Evolutionary conservation across 2,113 vertebrate species (phyloP).

Genomic region (Jacana jacana): DNA sequence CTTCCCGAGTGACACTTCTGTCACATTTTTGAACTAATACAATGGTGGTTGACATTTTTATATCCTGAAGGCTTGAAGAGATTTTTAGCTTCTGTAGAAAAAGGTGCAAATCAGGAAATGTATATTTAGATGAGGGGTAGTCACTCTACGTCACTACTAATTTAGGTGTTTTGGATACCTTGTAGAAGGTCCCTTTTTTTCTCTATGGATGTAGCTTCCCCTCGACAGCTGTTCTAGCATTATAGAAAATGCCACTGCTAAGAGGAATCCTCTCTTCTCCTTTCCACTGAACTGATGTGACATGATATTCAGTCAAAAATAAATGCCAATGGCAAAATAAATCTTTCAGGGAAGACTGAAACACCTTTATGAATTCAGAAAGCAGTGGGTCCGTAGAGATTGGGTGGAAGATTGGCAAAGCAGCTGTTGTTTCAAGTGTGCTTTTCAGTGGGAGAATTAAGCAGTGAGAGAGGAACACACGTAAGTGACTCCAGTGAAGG

Average conservation of each 20-base stretch:
- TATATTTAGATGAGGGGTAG: background rate
- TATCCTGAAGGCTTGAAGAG: slow-evolving; percentile 16
- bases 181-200: background rate
- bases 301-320: slow-evolving; percentile 10
- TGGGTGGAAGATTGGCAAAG: background rate
- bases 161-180: background rate
- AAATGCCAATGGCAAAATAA: slow-evolving; percentile 29
- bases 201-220: background rate
- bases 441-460: background rate
- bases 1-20: slow-evolving; percentile 9
- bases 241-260: slow-evolving; percentile 1
- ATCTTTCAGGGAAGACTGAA: background rate
- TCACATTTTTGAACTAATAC: slow-evolving; percentile 11
- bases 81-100: slow-evolving; percentile 12
- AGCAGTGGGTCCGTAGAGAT: rapidly evolving
- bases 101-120: background rate
- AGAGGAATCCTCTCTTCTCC: background rate
- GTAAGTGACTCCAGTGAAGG: background rate
- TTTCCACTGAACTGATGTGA: background rate
- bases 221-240: background rate
- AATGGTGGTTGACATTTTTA: slow-evolving; percentile 25
- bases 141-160: background rate
- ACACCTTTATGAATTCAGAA: background rate
- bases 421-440: background rate
- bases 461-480: background rate